Conservation (phyloP, 2,113 vertebrate species). For the Grallaria varia region DNA sequence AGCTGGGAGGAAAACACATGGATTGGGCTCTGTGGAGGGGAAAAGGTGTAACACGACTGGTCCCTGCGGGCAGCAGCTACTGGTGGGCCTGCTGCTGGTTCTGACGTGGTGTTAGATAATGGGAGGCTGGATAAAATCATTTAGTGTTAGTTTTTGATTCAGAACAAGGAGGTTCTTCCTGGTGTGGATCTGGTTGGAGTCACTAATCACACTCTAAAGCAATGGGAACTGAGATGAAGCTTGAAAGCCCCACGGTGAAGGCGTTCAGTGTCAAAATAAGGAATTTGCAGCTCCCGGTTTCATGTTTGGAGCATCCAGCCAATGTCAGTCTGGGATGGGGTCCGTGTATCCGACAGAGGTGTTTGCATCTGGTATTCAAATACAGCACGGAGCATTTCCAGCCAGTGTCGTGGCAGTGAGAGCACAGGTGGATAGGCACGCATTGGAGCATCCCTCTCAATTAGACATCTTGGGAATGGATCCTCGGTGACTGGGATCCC, state of each 20-base stretch:
- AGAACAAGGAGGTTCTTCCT: not conserved
- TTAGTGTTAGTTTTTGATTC: not conserved
- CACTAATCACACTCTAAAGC: not conserved
- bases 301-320: rapidly evolving
- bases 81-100: rapidly evolving
- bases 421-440: not conserved
- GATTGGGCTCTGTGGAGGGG: not conserved
- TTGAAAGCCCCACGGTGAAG: rapidly evolving
- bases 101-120: not conserved
- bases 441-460: not conserved
- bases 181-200: not conserved
- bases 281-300: not conserved
- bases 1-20: not conserved
- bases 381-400: not conserved
- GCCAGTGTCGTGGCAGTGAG: not conserved
- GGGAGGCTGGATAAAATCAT: not conserved
- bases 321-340: rapidly evolving
- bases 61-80: not conserved
- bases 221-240: not conserved
- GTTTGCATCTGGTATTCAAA: not conserved
- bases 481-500: not conserved
- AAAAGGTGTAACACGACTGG: not conserved
- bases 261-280: not conserved
- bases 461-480: too few relatives aligned
- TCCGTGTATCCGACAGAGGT: rapidly evolving